Base-by-base conservation (phyloP, 1,140 invertebrate genomes). In the Magallana ariakensis region DNA sequence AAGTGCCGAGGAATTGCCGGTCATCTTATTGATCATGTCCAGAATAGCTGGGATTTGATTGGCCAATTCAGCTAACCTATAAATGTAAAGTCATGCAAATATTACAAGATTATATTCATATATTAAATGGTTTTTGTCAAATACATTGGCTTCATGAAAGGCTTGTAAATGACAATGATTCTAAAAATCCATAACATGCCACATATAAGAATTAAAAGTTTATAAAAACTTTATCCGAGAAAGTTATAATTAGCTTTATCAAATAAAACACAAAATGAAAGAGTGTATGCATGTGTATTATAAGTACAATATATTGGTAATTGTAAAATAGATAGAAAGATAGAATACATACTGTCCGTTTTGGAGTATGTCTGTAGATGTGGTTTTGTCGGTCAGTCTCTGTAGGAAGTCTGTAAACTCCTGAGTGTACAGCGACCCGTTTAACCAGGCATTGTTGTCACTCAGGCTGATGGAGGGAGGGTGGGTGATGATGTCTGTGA, bases 401-500 rank as follows among this genome's bases (percentile, higher is more conserved):
- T 46, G 22, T 13, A 83, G 4, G 55, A 90, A 87, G 26, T 83
- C 66, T 60, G 85, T 85, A 85, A 87, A 88, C 62, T 80, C 60
- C 26, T 80, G 33, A n/a, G 58, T 58, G 26, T 89, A 90, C 8
- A 85, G 13, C n/a, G 86, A 56, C 53, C 85, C 57, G 70, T 87
- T 86, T 75, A 87, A 84, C 90, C 88, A 90, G 9, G 81, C 15
- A 16, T 87, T 56, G 57, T 80, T 82, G 53, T 60, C n/a, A 46
- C 55, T 83, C 13, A 90, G 56, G 7, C 57, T 87, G 11, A 90
- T 80, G 13, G 56, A 83, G 19, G 90, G 90, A 0, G 88, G 87
- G 80, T 88, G 22, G 13, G 15, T 83, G 1, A 85, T 81, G 0
- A 89, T n/a, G 19, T 85, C 80, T 11, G 62, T 66, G 19, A 90